Evolutionary conservation across 2,797 vertebrate genomes (phyloP).

Genomic region (Pelodytes ibericus): DNA sequence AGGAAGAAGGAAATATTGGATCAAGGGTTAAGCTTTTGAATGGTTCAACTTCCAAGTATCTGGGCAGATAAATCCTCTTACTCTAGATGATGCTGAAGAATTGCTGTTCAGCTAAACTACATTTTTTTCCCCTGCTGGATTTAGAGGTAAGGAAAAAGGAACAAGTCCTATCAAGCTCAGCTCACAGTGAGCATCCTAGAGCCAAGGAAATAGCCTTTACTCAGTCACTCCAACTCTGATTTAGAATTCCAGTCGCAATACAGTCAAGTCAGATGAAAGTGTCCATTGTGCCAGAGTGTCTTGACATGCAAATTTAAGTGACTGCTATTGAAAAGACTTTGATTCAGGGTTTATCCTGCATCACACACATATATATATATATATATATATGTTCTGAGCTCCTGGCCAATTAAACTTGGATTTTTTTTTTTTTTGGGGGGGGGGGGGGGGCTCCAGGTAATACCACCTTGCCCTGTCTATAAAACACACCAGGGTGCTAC

Average conservation of each 20-base stretch:
- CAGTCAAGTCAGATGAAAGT: conserved; percentile 56
- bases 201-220: neutral
- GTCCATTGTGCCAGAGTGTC: conserved; percentile 37
- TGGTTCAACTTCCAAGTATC: conserved; percentile 58
- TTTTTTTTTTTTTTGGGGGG: neutral
- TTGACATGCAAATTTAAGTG: conserved; percentile 47
- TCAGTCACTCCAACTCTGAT: neutral
- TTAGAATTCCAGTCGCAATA: conserved; percentile 43
- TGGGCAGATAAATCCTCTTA: conserved; percentile 56
- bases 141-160: conserved; percentile 60
- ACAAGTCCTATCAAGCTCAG: neutral
- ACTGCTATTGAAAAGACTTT: conserved; percentile 10
- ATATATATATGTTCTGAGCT: conserved; percentile 30
- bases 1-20: conserved; percentile 57
- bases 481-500: neutral
- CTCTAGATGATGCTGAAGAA: conserved; percentile 60
- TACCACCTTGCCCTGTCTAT: conserved; percentile 9
- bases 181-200: conserved; percentile 1
- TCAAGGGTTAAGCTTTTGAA: conserved; percentile 64
- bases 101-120: conserved; percentile 34
- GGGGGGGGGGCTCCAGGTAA: conserved; percentile 1
- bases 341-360: conserved; percentile 12
- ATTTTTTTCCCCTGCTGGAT: conserved; percentile 49
- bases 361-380: too few species aligned
- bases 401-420: conserved; percentile 10